Evolutionary conservation across 2,113 vertebrate genomes (phyloP).

Genomic region (Forbesichthys agassizii): DNA sequence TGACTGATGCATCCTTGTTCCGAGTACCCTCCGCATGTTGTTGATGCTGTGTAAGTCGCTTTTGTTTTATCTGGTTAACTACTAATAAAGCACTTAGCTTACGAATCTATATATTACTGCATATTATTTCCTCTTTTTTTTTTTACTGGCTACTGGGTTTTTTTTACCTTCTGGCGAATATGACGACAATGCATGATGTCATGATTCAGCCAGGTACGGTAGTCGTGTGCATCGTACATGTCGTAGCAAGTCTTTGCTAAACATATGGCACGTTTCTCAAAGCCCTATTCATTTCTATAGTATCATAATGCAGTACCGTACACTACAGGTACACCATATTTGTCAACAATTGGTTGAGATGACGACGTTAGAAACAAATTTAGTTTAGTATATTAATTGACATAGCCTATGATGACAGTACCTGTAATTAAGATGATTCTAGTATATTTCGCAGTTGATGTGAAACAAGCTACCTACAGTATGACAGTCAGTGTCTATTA

Average conservation of each 20-base stretch:
- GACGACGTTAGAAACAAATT: too few relatives aligned
- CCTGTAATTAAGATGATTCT: too few relatives aligned
- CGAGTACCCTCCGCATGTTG: conserved; percentile 59
- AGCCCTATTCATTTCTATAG: too few relatives aligned
- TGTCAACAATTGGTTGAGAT: too few relatives aligned
- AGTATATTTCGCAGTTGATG: too few relatives aligned
- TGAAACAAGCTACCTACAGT: too few relatives aligned
- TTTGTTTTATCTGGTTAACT: conserved; percentile 1
- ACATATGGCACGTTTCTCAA: too few relatives aligned
- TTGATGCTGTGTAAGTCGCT: conserved; percentile 71
- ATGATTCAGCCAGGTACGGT: conserved; percentile 24
- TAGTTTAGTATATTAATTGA: too few relatives aligned
- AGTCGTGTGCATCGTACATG: conserved; percentile 26
- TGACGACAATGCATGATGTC: conserved; percentile 36
- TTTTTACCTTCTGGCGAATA: conserved; percentile 25
- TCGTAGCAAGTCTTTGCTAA: conserved; percentile 40
- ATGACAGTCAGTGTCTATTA: too few relatives aligned
- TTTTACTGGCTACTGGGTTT: conserved; percentile 33
- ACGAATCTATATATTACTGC: not conserved
- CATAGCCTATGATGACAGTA: too few relatives aligned
- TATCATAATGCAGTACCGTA: too few relatives aligned
- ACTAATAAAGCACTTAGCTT: not conserved
- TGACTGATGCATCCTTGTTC: conserved; percentile 78
- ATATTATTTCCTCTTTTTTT: not conserved
- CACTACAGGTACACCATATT: too few relatives aligned